Evolutionary conservation across 2,113 vertebrate species (phyloP), one percentile per base, ranked within the genome.

Genomic region (Vulpes lagopus): DNA sequence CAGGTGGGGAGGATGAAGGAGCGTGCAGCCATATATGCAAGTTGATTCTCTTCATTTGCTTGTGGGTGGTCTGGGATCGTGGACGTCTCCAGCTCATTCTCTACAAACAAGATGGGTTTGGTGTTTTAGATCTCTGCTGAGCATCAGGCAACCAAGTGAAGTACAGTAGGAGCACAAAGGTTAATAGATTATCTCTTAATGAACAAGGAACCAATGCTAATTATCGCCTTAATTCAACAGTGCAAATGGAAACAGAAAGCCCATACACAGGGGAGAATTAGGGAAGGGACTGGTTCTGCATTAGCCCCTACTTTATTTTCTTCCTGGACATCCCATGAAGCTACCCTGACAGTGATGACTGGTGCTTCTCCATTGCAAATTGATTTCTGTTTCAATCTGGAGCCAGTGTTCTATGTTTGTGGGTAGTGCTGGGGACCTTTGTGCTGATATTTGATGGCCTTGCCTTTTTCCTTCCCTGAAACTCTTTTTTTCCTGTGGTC

Each of bases 1-100:
- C 0, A 0, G 79, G 19, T 65, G 49, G 25, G 27, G 19, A 55
- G 17, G 35, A 32, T 11, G 55, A n/a, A 12, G 25, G 43, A 71
- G n/a, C 16, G 22, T 15, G 12, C 15, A 59, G 59, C 8, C 86
- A 1, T 5, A 0, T 12, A 1, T 30, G 23, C 9, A 53, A 0
- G n/a, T 19, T 12, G 38, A 30, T 16, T 87, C 27, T n/a, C 1
- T 62, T 17, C 3, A 2, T 53, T 3, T 15, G 11, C 49, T 71
- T 25, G 5, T 3, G 11, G 55, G 25, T 22, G 25, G 67, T 23
- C 73, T 25, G 1, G 38, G 15, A 32, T 55, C n/a, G 20, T 59
- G 30, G 25, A 86, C 53, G 23, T 59, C n/a, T 43, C 9, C 2
- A 80, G 22, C 25, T 74, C 25, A 23, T 90, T 59, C 27, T 35